Percentiles rank a stretch among this genome's conserved stretches.
phyloP scores from a whole-genome alignment of 1,140 invertebrate genomes.

The Heliconius melpomene region DNA sequence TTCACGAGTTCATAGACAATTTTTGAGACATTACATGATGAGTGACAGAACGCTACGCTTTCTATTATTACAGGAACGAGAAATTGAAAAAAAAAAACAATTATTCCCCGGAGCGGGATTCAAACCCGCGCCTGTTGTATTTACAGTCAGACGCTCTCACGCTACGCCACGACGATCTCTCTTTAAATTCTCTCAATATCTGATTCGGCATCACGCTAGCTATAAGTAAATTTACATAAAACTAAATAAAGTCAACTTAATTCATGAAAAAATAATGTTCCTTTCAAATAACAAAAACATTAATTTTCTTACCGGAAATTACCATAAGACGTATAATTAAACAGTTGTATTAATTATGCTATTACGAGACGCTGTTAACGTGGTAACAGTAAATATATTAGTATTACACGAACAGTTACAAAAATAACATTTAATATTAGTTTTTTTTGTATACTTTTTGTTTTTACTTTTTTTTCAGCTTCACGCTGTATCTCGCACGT shows the following conservation, averaged over 20 bases:
- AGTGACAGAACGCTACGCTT: no score
- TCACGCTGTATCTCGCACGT: not conserved
- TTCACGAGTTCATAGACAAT: no score
- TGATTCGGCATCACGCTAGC: no score
- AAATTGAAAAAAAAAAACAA: no score
- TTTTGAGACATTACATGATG: no score
- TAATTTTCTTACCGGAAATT: slow-evolving; percentile 18
- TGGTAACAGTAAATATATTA: slow-evolving; percentile 23
- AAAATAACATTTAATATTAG: not conserved
- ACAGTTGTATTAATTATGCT: slow-evolving; percentile 17
- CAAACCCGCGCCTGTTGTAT: no score
- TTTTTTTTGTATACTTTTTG: not conserved
- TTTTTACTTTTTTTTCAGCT: not conserved
- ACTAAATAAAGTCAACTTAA: not conserved
- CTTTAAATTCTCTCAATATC: no score
- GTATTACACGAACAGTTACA: not conserved
- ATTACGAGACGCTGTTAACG: slow-evolving; percentile 3
- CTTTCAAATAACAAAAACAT: slow-evolving; percentile 1
- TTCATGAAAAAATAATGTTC: not conserved
- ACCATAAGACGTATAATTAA: slow-evolving; percentile 15
- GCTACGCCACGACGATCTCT: no score
- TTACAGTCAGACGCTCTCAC: no score
- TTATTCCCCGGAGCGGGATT: no score
- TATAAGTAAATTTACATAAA: not conserved
- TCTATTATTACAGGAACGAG: no score